phyloP scores from a whole-genome alignment of 2,888 invertebrate genomes.

The Lymantria monacha region DNA sequence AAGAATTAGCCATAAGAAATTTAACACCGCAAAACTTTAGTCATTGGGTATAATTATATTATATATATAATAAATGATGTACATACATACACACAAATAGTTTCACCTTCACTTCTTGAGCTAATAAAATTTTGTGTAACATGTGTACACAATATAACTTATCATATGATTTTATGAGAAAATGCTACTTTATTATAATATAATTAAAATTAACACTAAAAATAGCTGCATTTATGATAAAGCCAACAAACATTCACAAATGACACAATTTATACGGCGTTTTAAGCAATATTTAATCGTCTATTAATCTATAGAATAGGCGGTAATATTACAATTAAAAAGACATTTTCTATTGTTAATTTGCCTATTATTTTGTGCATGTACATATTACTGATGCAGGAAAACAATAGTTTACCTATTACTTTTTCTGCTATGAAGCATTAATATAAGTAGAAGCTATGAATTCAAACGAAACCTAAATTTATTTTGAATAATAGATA shows the following conservation, averaged over 20 bases:
- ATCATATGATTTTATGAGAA: too few species aligned
- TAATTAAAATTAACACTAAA: neutral
- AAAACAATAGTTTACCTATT: neutral
- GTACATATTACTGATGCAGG: neutral
- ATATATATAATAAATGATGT: neutral
- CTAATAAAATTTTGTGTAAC: too few species aligned
- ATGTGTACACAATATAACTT: too few species aligned
- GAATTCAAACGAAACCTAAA: neutral
- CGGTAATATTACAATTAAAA: neutral
- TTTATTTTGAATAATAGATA: neutral
- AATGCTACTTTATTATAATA: too few species aligned
- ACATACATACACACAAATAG: neutral
- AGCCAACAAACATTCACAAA: too few species aligned
- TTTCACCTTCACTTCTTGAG: too few species aligned
- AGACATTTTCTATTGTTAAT: neutral
- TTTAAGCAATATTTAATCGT: neutral
- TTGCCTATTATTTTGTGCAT: neutral
- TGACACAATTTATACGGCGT: neutral
- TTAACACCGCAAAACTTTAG: slow-evolving; percentile 13
- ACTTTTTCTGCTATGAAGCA: neutral
- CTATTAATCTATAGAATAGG: neutral
- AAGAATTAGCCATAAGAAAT: slow-evolving; percentile 23
- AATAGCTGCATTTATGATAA: neutral
- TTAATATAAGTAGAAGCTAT: neutral
- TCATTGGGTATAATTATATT: slow-evolving; percentile 6